Evolutionary conservation across 2,113 vertebrate species (phyloP).

Genomic region (Alethe castanea): DNA sequence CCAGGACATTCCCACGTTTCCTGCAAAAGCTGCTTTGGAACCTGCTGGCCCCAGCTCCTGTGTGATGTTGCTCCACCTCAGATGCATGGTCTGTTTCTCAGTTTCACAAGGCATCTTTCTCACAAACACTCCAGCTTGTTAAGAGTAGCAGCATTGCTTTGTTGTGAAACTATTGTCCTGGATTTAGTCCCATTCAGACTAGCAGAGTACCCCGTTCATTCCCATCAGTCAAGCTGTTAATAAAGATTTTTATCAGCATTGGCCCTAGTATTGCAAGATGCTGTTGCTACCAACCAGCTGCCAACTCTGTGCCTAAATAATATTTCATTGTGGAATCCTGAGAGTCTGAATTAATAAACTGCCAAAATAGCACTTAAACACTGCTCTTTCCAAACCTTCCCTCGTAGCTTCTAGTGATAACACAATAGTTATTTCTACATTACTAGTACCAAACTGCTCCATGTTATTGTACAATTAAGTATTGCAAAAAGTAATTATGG

Average conservation of each 20-base stretch:
- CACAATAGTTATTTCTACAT: background rate
- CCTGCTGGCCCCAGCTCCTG: background rate
- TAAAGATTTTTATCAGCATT: background rate
- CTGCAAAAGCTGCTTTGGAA: background rate
- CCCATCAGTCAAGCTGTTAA: background rate
- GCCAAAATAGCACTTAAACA: background rate
- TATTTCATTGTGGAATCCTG: background rate
- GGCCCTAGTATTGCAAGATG: background rate
- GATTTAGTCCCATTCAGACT: background rate
- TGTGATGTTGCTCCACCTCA: background rate
- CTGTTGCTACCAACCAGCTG: background rate
- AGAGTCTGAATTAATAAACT: background rate
- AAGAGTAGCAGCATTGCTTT: background rate
- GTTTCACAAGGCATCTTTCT: background rate
- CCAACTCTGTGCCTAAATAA: background rate
- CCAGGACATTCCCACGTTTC: accelerated
- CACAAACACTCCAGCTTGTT: background rate
- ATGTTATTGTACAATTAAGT: background rate
- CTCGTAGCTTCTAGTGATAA: background rate
- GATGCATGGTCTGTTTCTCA: background rate
- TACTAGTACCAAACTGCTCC: background rate
- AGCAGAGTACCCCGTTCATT: background rate
- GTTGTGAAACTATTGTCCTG: background rate
- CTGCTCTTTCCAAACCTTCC: background rate
- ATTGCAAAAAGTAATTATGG: background rate